Percentiles rank a stretch among this genome's conserved stretches.
Evolutionary conservation across 2,797 vertebrate species (phyloP).

Genomic region (Lacerta viridis): DNA sequence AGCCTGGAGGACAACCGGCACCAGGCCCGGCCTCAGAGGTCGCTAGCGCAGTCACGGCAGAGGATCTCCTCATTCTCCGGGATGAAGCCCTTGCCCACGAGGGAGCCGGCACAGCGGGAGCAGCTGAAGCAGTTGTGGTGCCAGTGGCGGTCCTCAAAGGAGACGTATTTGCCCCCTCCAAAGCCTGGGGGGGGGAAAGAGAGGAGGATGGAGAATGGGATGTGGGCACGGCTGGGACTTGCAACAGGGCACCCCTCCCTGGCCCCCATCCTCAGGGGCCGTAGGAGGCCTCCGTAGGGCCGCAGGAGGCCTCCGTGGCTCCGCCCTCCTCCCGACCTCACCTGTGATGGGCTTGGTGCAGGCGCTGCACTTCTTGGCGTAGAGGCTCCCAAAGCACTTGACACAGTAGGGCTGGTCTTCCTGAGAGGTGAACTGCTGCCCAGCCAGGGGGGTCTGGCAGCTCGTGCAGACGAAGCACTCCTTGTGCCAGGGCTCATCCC

Average conservation of each 20-base stretch:
- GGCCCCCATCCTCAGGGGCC: neutral
- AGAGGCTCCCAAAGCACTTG: constrained; percentile 94
- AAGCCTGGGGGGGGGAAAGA: constrained; percentile 74
- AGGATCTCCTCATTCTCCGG: constrained; percentile 82
- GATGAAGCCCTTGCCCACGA: constrained; percentile 85
- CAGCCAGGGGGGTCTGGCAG: constrained; percentile 90
- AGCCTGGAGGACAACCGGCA: constrained; percentile 41
- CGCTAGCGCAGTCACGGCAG: constrained; percentile 84
- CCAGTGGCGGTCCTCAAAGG: constrained; percentile 86
- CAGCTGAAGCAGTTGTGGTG: constrained; percentile 86
- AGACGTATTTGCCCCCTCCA: constrained; percentile 83
- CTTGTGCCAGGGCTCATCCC: constrained; percentile 94
- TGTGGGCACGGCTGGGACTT: too few species aligned
- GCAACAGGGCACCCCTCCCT: neutral
- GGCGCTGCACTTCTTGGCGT: constrained; percentile 92
- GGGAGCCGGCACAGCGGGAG: constrained; percentile 80
- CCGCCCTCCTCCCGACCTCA: constrained; percentile 56
- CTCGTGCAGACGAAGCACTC: constrained; percentile 94
- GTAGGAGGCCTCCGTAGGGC: neutral
- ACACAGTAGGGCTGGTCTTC: constrained; percentile 93
- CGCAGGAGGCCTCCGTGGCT: neutral
- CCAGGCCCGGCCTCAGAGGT: constrained; percentile 81
- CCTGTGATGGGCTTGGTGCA: constrained; percentile 96
- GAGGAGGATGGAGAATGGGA: neutral
- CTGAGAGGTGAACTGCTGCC: constrained; percentile 95